phyloP scores from a whole-genome alignment of 2,797 vertebrate species.

The Sebastes flavidus region DNA sequence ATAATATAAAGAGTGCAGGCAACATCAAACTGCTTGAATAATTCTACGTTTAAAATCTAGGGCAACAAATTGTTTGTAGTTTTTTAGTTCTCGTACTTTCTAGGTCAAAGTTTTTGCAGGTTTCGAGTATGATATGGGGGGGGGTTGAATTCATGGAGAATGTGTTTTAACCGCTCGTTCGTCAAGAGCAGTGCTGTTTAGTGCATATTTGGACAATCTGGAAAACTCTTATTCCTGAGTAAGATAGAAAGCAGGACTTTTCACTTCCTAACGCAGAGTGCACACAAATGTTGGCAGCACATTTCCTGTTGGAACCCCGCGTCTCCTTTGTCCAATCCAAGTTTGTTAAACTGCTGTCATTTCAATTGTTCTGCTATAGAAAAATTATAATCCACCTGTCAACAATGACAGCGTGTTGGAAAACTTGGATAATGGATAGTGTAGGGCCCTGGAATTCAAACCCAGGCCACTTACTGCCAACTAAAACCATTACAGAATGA shows the following conservation, averaged over 20 bases:
- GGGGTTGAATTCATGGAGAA: constrained; percentile 56
- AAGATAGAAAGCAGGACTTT: constrained; percentile 83
- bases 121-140: constrained; percentile 32
- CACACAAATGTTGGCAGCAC: constrained; percentile 77
- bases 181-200: constrained; percentile 72
- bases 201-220: constrained; percentile 79
- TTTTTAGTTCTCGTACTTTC: constrained; percentile 18
- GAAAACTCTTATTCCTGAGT: constrained; percentile 74
- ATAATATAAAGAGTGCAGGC: constrained; percentile 52
- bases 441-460: constrained; percentile 73
- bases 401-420: constrained; percentile 80
- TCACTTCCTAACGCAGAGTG: constrained; percentile 79
- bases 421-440: constrained; percentile 80
- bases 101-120: constrained; percentile 41
- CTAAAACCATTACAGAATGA: constrained; percentile 78
- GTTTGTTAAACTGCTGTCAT: constrained; percentile 83
- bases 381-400: constrained; percentile 85
- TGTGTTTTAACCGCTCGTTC: constrained; percentile 71
- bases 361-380: constrained; percentile 82
- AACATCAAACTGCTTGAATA: constrained; percentile 41
- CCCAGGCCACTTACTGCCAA: constrained; percentile 73
- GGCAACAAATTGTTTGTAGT: not conserved
- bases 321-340: constrained; percentile 83
- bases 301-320: constrained; percentile 77
- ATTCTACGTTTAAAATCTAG: constrained; percentile 34